These are phyloP conservation scores for Stictocephala bisonia DNA, from an alignment of 2,888 invertebrate genomes.

Conservation along the genomic window DNA sequence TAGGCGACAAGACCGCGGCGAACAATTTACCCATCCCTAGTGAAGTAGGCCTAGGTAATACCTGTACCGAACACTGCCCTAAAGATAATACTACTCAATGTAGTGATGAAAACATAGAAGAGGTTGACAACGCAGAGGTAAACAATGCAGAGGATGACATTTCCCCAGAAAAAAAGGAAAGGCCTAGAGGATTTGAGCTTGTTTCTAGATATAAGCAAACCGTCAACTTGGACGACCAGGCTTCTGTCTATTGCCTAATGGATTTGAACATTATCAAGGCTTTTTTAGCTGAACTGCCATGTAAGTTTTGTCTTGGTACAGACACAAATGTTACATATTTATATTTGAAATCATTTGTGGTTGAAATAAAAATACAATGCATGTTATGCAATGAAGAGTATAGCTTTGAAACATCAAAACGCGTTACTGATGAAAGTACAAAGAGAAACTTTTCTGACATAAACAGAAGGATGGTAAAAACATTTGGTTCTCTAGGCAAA, in stretches of 20 bases:
- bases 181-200: slow-evolving; percentile 19
- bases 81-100: too few species aligned
- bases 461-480: slow-evolving; percentile 41
- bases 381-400: neutral
- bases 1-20: too few species aligned
- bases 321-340: slow-evolving; percentile 8
- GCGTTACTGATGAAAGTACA: neutral
- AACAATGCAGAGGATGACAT: slow-evolving; percentile 18
- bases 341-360: slow-evolving; percentile 28
- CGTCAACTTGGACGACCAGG: slow-evolving; percentile 17
- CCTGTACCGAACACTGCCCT: too few species aligned
- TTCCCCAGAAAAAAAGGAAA: neutral
- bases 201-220: slow-evolving; percentile 15
- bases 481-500: slow-evolving; percentile 51
- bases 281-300: slow-evolving; percentile 20
- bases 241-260: slow-evolving; percentile 21
- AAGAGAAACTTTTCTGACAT: slow-evolving; percentile 17
- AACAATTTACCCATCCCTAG: too few species aligned
- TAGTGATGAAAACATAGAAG: too few species aligned
- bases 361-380: slow-evolving; percentile 15
- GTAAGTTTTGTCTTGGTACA: slow-evolving; percentile 30
- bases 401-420: slow-evolving; percentile 27
- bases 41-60: too few species aligned
- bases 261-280: slow-evolving; percentile 20
- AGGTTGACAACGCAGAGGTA: neutral